A percentile compares a stretch with the other conserved stretches of the same genome.
Evolutionary conservation across 2,113 vertebrate species (phyloP).

Genomic region (Actenoides lindsayi): DNA sequence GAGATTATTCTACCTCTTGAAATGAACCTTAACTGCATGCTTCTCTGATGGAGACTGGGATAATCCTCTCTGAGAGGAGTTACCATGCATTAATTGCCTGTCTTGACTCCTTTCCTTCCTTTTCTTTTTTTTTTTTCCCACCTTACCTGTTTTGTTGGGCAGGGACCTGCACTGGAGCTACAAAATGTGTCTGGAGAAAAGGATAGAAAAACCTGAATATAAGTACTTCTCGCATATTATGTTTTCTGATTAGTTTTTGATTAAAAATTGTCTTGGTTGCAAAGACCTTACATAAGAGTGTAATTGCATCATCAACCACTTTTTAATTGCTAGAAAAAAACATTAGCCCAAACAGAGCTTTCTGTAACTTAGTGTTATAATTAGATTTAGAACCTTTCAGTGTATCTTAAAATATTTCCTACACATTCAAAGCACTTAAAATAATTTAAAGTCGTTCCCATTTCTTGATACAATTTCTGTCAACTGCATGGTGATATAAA

Average conservation of each 20-base stretch:
- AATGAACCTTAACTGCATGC: background rate
- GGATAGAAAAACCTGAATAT: background rate
- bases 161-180: background rate
- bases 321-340: background rate
- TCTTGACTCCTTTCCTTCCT: background rate
- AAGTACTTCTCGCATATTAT: background rate
- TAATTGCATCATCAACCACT: slow-evolving; percentile 20
- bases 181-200: background rate
- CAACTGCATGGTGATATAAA: background rate
- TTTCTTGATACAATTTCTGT: slow-evolving; percentile 1
- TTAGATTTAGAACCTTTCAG: slow-evolving; percentile 27
- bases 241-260: slow-evolving; percentile 12
- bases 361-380: background rate
- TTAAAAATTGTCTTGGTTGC: background rate
- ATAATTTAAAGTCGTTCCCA: background rate
- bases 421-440: background rate
- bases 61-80: background rate
- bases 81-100: background rate
- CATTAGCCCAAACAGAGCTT: background rate
- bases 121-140: background rate
- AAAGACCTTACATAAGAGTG: background rate
- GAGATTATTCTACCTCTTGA: background rate
- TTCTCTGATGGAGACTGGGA: background rate
- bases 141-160: background rate
- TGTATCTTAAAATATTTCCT: slow-evolving; percentile 2